Conservation (phyloP, 2,888 invertebrate genomes). For the Coelopa pilipes region DNA sequence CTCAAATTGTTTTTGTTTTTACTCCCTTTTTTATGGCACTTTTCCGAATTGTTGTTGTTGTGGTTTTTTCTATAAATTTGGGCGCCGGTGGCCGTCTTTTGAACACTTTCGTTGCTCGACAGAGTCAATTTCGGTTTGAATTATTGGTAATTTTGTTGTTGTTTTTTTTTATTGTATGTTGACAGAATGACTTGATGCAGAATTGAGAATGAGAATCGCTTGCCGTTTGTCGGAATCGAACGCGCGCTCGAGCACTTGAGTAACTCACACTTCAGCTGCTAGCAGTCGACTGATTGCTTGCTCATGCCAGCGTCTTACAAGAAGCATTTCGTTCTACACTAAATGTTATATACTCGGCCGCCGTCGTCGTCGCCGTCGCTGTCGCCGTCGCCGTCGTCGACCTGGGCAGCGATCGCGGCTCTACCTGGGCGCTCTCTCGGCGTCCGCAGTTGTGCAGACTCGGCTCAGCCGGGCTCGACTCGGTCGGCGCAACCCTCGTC, state of each 20-base stretch:
- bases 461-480: neutral
- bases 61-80: neutral
- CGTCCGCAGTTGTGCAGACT: neutral
- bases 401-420: neutral
- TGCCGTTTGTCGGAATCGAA: neutral
- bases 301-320: conserved; percentile 58
- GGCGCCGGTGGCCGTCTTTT: neutral
- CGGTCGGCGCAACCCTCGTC: conserved; percentile 7
- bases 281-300: conserved; percentile 63
- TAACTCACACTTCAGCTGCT: conserved; percentile 63
- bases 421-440: conserved; percentile 1
- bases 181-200: no score
- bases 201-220: no score
- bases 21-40: neutral
- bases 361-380: neutral
- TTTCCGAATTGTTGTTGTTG: neutral
- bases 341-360: conserved; percentile 14
- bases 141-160: conserved; percentile 32
- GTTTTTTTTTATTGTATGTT: conserved; percentile 29
- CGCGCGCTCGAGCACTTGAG: conserved; percentile 53
- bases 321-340: conserved; percentile 54
- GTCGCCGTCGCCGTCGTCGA: neutral
- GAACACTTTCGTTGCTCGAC: neutral
- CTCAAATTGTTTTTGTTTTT: neutral
- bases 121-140: conserved; percentile 30